A percentile compares a stretch with the other conserved stretches of the same genome.
Conservation (phyloP, 2,888 invertebrate genomes). For the Isoperla grammatica region DNA sequence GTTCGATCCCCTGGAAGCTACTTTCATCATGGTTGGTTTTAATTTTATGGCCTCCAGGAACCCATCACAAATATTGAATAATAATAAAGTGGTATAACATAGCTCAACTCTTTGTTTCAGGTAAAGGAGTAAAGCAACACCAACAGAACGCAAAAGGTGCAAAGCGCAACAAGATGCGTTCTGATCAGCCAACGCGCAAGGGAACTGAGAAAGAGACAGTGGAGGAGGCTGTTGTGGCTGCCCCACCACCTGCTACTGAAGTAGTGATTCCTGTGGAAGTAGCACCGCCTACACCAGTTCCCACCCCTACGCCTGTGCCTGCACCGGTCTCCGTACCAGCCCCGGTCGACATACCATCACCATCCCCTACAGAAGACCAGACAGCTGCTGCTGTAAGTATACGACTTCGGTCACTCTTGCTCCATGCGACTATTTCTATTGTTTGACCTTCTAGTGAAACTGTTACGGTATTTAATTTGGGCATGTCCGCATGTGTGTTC, state of each 20-base stretch:
- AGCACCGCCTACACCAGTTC: slow-evolving; percentile 40
- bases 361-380: too few species aligned
- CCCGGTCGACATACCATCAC: too few species aligned
- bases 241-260: slow-evolving; percentile 40
- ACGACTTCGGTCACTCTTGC: too few species aligned
- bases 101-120: slow-evolving; percentile 9
- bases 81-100: too few species aligned
- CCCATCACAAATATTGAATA: too few species aligned
- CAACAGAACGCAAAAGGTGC: slow-evolving; percentile 34
- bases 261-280: neutral
- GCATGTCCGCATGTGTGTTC: neutral
- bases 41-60: too few species aligned
- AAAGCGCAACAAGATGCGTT: slow-evolving; percentile 48
- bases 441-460: too few species aligned
- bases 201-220: slow-evolving; percentile 56
- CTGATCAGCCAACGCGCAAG: slow-evolving; percentile 46
- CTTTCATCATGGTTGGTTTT: too few species aligned
- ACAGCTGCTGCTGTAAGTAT: too few species aligned
- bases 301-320: slow-evolving; percentile 23
- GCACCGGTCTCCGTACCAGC: slow-evolving; percentile 28
- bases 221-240: slow-evolving; percentile 57
- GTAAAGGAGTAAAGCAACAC: slow-evolving; percentile 38
- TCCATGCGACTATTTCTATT: too few species aligned
- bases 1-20: too few species aligned
- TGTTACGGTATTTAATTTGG: neutral